Conservation (phyloP, 2,797 vertebrate species). For the Betta splendens region DNA sequence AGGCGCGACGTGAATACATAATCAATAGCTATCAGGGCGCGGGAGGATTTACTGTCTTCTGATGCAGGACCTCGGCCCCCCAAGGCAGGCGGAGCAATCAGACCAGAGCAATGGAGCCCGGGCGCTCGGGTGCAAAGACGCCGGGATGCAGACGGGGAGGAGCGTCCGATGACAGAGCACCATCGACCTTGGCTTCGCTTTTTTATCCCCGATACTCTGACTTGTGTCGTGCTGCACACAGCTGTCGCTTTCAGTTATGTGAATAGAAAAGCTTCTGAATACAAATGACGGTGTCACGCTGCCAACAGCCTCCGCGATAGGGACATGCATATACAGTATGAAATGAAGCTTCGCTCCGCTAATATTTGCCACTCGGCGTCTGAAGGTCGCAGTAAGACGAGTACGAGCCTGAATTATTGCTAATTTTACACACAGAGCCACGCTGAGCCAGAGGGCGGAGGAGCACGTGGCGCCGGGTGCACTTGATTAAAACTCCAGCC, state of each 20-base stretch:
- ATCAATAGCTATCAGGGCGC: conserved; percentile 75
- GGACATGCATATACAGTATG: too few relatives aligned
- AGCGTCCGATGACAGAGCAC: conserved; percentile 21
- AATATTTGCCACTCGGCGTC: background rate
- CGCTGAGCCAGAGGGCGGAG: conserved; percentile 2
- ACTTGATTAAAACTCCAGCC: background rate
- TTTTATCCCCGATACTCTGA: background rate
- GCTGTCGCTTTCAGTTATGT: background rate
- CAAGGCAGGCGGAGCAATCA: conserved; percentile 49
- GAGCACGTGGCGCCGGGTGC: too few relatives aligned
- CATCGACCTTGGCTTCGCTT: background rate
- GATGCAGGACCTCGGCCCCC: conserved; percentile 65
- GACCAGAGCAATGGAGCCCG: conserved; percentile 68
- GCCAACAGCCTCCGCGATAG: too few relatives aligned
- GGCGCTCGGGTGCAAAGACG: conserved; percentile 6
- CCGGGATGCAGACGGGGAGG: conserved; percentile 36
- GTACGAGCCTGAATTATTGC: background rate
- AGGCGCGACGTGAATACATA: conserved; percentile 71
- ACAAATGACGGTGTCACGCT: background rate
- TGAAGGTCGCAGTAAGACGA: background rate
- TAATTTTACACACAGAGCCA: background rate
- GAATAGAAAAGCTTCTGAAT: background rate
- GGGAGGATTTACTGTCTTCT: conserved; percentile 66
- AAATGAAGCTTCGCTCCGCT: too few relatives aligned
- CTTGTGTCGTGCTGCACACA: background rate